Evolutionary conservation across 2,888 invertebrate genomes (phyloP).

Genomic region (Alsophila aescularia): DNA sequence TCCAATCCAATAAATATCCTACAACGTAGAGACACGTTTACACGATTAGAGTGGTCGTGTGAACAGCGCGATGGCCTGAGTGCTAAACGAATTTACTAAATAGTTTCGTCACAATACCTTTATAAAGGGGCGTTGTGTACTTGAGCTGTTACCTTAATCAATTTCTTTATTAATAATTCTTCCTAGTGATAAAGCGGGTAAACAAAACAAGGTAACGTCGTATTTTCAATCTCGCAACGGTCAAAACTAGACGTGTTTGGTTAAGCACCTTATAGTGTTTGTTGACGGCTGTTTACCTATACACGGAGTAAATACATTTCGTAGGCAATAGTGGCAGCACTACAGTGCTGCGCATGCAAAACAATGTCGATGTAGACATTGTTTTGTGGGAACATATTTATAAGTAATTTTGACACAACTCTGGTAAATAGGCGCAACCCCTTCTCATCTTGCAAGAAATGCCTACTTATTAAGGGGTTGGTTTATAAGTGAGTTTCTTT

Average conservation of each 20-base stretch:
- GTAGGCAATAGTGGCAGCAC: constrained; percentile 16
- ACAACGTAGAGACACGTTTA: constrained; percentile 40
- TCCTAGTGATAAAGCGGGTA: constrained; percentile 31
- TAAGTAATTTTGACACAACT: background rate
- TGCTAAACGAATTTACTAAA: constrained; percentile 42
- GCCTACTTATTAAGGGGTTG: background rate
- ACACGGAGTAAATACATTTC: constrained; percentile 13
- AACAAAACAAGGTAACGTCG: constrained; percentile 17
- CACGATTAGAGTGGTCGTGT: constrained; percentile 43
- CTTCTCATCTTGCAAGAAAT: no score
- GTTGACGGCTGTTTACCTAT: constrained; percentile 21
- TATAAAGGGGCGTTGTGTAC: constrained; percentile 30
- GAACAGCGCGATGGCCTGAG: constrained; percentile 33
- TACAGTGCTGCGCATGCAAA: background rate
- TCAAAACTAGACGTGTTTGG: constrained; percentile 28
- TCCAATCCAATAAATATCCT: constrained; percentile 23
- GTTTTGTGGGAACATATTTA: background rate
- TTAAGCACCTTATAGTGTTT: constrained; percentile 17
- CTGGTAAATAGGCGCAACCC: no score
- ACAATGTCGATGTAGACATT: background rate
- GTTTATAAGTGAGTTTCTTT: background rate
- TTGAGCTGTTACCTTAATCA: constrained; percentile 25
- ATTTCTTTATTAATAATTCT: constrained; percentile 33
- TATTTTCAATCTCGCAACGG: constrained; percentile 31
- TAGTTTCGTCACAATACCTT: constrained; percentile 35